Conservation (phyloP, 2,797 vertebrate species). For the Pygocentrus nattereri region DNA sequence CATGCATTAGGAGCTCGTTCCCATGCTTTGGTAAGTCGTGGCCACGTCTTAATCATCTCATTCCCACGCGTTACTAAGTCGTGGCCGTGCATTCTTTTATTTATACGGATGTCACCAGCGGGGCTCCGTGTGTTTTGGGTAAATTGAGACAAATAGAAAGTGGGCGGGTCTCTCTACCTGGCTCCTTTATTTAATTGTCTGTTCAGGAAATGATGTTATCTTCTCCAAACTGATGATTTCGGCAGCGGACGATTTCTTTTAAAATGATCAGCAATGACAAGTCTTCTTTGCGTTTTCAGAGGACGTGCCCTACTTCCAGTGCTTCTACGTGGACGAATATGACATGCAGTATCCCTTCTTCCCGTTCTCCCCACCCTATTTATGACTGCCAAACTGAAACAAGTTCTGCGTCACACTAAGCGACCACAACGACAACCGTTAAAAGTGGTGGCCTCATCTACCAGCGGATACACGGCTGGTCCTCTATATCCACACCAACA, state of each 20-base stretch:
- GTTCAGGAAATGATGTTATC: too few relatives aligned
- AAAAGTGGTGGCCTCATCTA: constrained; percentile 30
- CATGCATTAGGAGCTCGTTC: too few relatives aligned
- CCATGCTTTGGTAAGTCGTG: too few relatives aligned
- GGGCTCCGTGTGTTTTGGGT: not conserved
- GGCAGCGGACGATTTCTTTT: not conserved
- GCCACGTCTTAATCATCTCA: too few relatives aligned
- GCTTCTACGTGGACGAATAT: constrained; percentile 92
- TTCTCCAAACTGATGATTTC: too few relatives aligned
- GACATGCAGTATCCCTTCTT: constrained; percentile 91
- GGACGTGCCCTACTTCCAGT: constrained; percentile 94
- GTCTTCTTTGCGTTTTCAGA: constrained; percentile 70
- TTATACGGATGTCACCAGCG: too few relatives aligned
- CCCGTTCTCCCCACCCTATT: constrained; percentile 81
- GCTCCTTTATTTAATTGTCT: too few relatives aligned
- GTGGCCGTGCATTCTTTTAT: too few relatives aligned
- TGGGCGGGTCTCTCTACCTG: not conserved
- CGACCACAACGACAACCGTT: constrained; percentile 22
- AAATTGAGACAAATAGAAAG: not conserved
- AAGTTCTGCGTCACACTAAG: constrained; percentile 18
- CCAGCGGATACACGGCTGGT: constrained; percentile 41
- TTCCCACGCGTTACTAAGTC: too few relatives aligned
- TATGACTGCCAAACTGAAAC: constrained; percentile 64
- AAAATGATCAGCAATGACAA: not conserved
- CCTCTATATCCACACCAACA: constrained; percentile 46